These are phyloP conservation scores for Athripsodes cinereus DNA, from an alignment of 2,888 invertebrate species.

Conservation along the genomic window DNA sequence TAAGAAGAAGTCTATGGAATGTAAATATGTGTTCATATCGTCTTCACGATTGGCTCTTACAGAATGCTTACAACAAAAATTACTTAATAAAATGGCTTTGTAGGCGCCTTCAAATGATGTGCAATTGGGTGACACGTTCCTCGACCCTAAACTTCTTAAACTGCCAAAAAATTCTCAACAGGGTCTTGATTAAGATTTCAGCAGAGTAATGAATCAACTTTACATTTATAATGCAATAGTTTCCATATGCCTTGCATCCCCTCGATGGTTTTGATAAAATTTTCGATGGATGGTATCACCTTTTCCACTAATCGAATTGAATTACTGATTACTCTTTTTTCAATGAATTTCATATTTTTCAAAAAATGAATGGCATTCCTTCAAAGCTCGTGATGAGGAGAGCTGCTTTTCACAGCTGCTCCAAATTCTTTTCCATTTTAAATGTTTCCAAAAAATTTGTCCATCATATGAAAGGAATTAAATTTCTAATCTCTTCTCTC, in stretches of 20 bases:
- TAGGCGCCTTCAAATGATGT: not conserved
- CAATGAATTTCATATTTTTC: too few relatives aligned
- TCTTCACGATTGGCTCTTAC: not conserved
- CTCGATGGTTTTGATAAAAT: not conserved
- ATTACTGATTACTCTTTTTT: not conserved
- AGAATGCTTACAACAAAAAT: not conserved
- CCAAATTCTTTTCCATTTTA: not conserved
- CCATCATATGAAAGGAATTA: not conserved
- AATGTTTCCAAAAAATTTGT: not conserved
- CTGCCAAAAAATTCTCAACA: too few relatives aligned
- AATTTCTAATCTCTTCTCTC: not conserved
- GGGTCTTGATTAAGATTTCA: not conserved
- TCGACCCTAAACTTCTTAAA: not conserved
- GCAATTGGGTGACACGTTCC: not conserved
- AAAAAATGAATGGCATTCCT: too few relatives aligned
- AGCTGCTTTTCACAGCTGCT: not conserved
- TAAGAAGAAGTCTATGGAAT: not conserved
- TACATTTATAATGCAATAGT: not conserved
- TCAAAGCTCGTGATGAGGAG: not conserved
- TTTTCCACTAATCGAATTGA: not conserved
- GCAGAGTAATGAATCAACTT: not conserved
- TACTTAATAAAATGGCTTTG: too few relatives aligned
- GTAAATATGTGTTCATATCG: too few relatives aligned
- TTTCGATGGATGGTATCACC: too few relatives aligned
- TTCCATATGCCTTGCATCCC: not conserved